Conservation (phyloP, 2,888 invertebrate genomes). For the Lepidochrysops patricia region DNA sequence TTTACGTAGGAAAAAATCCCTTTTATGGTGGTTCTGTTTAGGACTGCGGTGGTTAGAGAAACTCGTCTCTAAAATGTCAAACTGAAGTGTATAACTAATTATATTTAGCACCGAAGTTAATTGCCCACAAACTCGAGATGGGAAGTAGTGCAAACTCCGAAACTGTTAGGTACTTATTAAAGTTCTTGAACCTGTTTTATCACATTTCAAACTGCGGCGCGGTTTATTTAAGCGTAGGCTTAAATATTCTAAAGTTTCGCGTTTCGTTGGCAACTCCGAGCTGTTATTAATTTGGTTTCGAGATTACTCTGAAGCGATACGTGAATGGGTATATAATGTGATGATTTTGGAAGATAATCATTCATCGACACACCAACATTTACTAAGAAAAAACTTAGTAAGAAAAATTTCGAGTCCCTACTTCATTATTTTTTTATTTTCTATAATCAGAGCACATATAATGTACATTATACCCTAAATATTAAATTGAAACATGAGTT, state of each 20-base stretch:
- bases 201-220: conserved; percentile 38
- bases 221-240: conserved; percentile 33
- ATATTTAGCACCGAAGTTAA: conserved; percentile 34
- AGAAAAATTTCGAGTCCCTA: too few species aligned
- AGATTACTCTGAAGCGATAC: neutral
- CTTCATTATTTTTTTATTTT: too few species aligned
- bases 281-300: conserved; percentile 5
- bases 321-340: neutral
- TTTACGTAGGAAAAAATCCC: too few species aligned
- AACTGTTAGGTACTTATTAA: conserved; percentile 55
- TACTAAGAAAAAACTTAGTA: too few species aligned
- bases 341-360: too few species aligned
- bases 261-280: neutral
- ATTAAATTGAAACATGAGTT: too few species aligned
- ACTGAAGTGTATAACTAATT: conserved; percentile 24
- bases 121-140: conserved; percentile 39
- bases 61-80: conserved; percentile 1
- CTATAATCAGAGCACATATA: too few species aligned
- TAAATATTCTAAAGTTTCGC: conserved; percentile 8
- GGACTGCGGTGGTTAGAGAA: neutral
- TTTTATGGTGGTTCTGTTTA: too few species aligned
- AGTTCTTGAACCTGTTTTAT: conserved; percentile 58
- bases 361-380: too few species aligned
- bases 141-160: conserved; percentile 32
- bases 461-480: too few species aligned